Conservation (phyloP, 2,888 invertebrate species). For the Malachius bipustulatus region DNA sequence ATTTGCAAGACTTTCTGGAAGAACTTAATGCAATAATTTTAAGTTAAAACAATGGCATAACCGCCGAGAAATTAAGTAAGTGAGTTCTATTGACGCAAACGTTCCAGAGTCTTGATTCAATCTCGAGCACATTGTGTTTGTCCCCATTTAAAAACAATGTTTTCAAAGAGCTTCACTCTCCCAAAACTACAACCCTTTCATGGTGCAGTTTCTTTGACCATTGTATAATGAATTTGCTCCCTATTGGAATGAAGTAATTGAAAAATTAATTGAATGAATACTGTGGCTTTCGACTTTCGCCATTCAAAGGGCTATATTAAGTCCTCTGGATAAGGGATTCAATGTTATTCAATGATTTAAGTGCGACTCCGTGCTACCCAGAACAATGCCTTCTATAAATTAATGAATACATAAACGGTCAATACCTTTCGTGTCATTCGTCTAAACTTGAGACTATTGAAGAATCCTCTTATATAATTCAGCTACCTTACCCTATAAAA, state of each 20-base stretch:
- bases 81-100: slow-evolving; percentile 18
- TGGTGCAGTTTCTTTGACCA: slow-evolving; percentile 25
- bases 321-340: slow-evolving; percentile 23
- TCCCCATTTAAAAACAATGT: slow-evolving; percentile 30
- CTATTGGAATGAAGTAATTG: slow-evolving; percentile 33
- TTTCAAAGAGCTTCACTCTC: slow-evolving; percentile 27
- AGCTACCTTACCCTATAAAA: too few species aligned
- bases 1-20: slow-evolving; percentile 1
- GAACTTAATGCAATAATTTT: slow-evolving; percentile 1
- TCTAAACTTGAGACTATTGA: too few species aligned
- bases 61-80: slow-evolving; percentile 15
- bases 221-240: slow-evolving; percentile 32
- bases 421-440: too few species aligned
- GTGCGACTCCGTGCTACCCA: slow-evolving; percentile 19
- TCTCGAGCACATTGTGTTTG: slow-evolving; percentile 26
- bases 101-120: slow-evolving; percentile 20
- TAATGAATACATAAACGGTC: slow-evolving; percentile 3
- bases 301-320: slow-evolving; percentile 28
- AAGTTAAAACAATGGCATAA: slow-evolving; percentile 7
- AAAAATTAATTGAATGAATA: slow-evolving; percentile 37
- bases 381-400: slow-evolving; percentile 13
- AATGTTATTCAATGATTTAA: slow-evolving; percentile 26
- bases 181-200: slow-evolving; percentile 31
- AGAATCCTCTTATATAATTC: too few species aligned
- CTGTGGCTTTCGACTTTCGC: slow-evolving; percentile 33